Percentiles rank a stretch among this genome's conserved stretches.
Conservation (phyloP, 2,113 vertebrate genomes). For the Spizaetus ornatus region DNA sequence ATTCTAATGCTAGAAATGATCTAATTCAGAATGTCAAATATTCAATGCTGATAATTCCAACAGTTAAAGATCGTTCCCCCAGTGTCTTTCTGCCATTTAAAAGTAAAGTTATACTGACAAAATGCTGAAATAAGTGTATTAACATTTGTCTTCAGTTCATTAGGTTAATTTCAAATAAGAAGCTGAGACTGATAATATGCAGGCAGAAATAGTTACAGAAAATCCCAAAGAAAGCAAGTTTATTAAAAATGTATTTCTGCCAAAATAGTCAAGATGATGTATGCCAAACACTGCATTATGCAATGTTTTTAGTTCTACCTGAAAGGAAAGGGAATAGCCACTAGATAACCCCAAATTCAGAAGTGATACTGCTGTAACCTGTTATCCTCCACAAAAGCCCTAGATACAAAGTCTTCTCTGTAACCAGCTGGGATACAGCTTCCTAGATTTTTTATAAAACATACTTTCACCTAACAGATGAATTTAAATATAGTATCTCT, state of each 20-base stretch:
- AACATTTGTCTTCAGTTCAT: background rate
- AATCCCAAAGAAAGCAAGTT: background rate
- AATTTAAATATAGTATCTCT: constrained; percentile 48
- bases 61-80: background rate
- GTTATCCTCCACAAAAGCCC: background rate
- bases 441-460: constrained; percentile 4
- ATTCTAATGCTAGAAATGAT: background rate
- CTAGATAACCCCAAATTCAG: background rate
- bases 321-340: background rate
- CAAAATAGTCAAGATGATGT: background rate
- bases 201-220: background rate
- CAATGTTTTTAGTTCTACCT: background rate
- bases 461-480: constrained; percentile 25
- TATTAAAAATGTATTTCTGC: background rate
- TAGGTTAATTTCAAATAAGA: background rate
- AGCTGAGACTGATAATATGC: background rate
- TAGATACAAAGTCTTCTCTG: background rate
- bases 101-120: background rate
- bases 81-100: background rate
- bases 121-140: background rate
- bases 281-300: background rate
- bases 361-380: background rate
- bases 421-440: background rate
- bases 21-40: constrained; percentile 1
- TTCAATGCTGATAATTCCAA: background rate